These are phyloP conservation scores for Keiferia lycopersicella DNA, from an alignment of 2,888 invertebrate species.

Conservation along the genomic window DNA sequence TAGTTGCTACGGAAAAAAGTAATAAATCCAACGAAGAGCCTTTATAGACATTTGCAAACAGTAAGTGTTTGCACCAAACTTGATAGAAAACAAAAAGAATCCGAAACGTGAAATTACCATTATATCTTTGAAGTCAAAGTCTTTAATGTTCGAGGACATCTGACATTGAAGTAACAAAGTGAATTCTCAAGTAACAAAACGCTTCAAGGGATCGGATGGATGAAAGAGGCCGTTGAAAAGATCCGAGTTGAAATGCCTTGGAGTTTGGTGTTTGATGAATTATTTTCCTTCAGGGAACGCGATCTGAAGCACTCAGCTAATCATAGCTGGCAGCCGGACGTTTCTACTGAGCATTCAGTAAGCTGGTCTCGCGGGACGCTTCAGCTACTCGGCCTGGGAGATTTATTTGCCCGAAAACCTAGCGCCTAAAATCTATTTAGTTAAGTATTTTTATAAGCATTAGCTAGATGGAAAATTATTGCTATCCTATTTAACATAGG, in stretches of 20 bases:
- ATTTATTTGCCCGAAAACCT: background rate
- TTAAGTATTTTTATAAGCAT: too few species aligned
- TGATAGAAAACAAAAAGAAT: conserved; percentile 16
- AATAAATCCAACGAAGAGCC: background rate
- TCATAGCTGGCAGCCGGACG: background rate
- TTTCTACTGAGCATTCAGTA: background rate
- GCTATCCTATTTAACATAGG: too few species aligned
- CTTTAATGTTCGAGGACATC: conserved; percentile 20
- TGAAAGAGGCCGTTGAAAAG: conserved; percentile 5
- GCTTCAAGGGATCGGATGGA: conserved; percentile 8
- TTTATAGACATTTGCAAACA: background rate
- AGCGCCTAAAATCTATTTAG: background rate
- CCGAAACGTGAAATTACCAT: conserved; percentile 30
- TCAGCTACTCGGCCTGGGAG: background rate
- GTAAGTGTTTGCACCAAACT: background rate
- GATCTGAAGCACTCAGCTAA: conserved; percentile 3
- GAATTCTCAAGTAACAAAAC: conserved; percentile 14
- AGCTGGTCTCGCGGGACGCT: background rate
- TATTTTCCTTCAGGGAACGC: conserved; percentile 1
- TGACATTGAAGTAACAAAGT: conserved; percentile 24
- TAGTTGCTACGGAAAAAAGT: conserved; percentile 10
- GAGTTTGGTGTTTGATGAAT: background rate
- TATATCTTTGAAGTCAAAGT: conserved; percentile 29
- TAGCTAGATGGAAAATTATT: too few species aligned
- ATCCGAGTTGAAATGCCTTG: background rate